Evolutionary conservation across 37 sponge, comb jelly and placozoan genomes (phyloP).

Genomic region (Cladorhizidae sp.): DNA sequence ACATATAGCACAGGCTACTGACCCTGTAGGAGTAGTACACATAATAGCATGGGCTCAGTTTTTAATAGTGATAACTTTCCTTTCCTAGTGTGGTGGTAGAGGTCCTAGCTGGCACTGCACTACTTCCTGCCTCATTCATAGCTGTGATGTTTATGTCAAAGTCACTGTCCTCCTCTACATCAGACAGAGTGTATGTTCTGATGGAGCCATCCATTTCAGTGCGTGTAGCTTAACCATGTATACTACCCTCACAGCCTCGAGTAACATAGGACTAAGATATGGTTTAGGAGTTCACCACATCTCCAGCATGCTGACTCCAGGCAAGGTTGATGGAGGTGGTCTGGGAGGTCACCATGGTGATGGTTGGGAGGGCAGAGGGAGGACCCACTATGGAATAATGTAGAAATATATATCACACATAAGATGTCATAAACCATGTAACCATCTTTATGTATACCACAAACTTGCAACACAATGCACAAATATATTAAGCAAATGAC

Average conservation of each 20-base stretch:
- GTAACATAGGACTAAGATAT: constrained; percentile 8
- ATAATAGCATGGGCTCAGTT: too few species aligned
- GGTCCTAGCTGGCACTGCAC: background rate
- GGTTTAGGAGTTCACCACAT: constrained; percentile 33
- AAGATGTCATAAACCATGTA: too few species aligned
- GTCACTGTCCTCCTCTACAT: constrained; percentile 37
- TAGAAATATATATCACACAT: background rate
- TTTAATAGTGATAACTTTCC: too few species aligned
- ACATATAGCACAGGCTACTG: too few species aligned
- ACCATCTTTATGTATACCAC: too few species aligned
- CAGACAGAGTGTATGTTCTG: constrained; percentile 21
- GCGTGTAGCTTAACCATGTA: too few species aligned
- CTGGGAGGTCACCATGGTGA: background rate
- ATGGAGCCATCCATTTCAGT: background rate
- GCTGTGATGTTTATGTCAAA: constrained; percentile 27
- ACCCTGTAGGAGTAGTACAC: too few species aligned
- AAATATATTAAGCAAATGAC: too few species aligned
- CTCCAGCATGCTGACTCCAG: constrained; percentile 26
- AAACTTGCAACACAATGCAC: too few species aligned
- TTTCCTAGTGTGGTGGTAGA: background rate
- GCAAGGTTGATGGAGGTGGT: constrained; percentile 40
- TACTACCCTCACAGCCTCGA: too few species aligned
- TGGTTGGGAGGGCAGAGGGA: constrained; percentile 14
- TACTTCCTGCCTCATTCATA: constrained; percentile 27
- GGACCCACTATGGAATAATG: background rate